These are phyloP conservation scores for Turdus rufiventris DNA, from an alignment of 2,113 vertebrate genomes.

Conservation along the genomic window DNA sequence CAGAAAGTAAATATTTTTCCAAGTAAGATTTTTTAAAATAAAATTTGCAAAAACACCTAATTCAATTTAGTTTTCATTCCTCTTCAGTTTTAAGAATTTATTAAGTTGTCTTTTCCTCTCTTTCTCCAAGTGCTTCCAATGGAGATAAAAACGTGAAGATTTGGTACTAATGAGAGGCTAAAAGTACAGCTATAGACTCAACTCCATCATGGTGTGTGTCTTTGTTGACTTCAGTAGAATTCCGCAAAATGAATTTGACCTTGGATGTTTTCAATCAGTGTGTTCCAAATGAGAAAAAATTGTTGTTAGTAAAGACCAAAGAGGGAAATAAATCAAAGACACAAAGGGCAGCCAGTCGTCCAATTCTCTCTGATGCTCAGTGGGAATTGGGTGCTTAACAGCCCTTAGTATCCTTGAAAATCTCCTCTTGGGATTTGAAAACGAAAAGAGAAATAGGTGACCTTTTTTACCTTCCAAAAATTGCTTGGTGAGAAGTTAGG, in stretches of 20 bases:
- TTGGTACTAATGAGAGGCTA: slow-evolving; percentile 35
- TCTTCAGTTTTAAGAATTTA: not conserved
- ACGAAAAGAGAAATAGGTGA: slow-evolving; percentile 34
- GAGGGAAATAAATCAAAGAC: slow-evolving; percentile 64
- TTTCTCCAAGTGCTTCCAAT: not conserved
- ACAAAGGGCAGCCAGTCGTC: slow-evolving; percentile 61
- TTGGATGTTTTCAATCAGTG: slow-evolving; percentile 64
- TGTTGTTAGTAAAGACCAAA: slow-evolving; percentile 65
- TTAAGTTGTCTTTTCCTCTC: not conserved
- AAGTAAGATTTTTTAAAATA: not conserved
- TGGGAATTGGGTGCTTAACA: slow-evolving; percentile 66
- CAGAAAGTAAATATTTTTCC: not conserved
- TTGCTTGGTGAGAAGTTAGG: not conserved
- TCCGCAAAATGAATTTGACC: slow-evolving; percentile 55
- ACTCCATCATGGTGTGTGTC: slow-evolving; percentile 34
- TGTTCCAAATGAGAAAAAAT: slow-evolving; percentile 67
- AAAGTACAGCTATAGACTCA: slow-evolving; percentile 26
- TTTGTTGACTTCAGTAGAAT: slow-evolving; percentile 59
- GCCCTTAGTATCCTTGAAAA: slow-evolving; percentile 61
- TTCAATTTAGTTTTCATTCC: not conserved
- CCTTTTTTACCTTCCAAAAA: slow-evolving; percentile 52
- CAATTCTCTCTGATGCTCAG: slow-evolving; percentile 52
- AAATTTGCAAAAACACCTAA: not conserved
- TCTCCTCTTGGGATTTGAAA: slow-evolving; percentile 51
- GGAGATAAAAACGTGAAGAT: not conserved